Base-by-base conservation (phyloP, 2,888 invertebrate species). In the Plebejus argus region DNA sequence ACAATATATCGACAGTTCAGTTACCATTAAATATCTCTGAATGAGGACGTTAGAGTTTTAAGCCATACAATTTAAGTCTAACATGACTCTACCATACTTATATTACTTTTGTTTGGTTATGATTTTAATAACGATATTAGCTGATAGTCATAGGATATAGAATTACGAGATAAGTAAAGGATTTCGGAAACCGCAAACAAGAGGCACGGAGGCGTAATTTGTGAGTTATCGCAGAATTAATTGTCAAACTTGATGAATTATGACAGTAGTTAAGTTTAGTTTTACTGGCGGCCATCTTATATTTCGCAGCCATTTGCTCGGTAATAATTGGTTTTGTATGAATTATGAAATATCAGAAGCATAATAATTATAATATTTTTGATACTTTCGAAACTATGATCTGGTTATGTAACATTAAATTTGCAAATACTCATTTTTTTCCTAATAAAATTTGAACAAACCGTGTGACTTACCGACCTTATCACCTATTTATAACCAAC, bases 161-260 rank as follows among this genome's bases (percentile, higher is more conserved):
- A 61, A 20, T 61, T 61, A 66, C 23, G 28, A 28, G 66, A 15
- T 28, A 5, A 28, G 28, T 28, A 28, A 28, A 66, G 66, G 66
- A 15, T 66, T 33, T 66, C 66, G 66, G 15, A 66, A 66, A 33
- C 61, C 61, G 61, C 61, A 0, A 20, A n/a, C 39, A 39, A 35
- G n/a, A 71, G n/a, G 12, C 39, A 39, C 18, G 23, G 15, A n/a
- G 35, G 20, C 35, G 33, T 35, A n/a, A 35, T 70, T 70, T 71
- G 72, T 45, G 20, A 72, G 45, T 72, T 72, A 39, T 72, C 39
- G 45, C 72, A 20, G 39, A 72, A 72, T 72, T 72, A 72, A 72
- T 71, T 71, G 39, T 45, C 72, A 72, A 72, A 72, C 45, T 72
- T 72, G 15, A 45, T 72, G 20, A 45, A 39, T 45, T 45, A 71